Base-by-base conservation (phyloP, 1,140 invertebrate species). In the Aphis gossypii region DNA sequence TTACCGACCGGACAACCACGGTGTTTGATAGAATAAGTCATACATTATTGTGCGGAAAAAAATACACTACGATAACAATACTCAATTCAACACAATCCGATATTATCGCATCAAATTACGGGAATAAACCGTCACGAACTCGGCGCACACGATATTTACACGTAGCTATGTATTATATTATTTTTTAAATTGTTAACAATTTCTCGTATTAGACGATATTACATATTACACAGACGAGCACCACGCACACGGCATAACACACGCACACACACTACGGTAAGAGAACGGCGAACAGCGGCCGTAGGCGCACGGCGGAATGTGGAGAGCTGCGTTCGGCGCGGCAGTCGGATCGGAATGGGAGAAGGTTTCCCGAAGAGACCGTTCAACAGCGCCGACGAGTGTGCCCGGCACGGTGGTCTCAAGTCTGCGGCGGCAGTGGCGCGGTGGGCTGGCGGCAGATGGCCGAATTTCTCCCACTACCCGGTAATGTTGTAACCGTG, bases 401-500 rank as follows among this genome's bases (percentile, higher is more conserved):
- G 23, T 56, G 54, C 89, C 89, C 54, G 38, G 1, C 89, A 44
- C 89, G 89, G 89, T 90, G 56, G 89, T 90, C 89, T 41, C 23
- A 2, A 25, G 41, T 25, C 76, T 46, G 90, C 41, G 90, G 68
- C 76, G 44, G 60, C 56, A 41, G 54, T 23, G 88, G 60, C 60
- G 60, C n/a, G 60, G 60, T 20, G 60, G 60, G 54, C 54, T 41
- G 68, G 91, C 44, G 76, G 76, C 92, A 93, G 92, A 86, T 93
- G 92, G 92, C 82, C 92, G 92, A 93, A 93, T 54, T 86, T 93
- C 92, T 93, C 92, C 92, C 92, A 84, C 92, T 23, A 46, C 90
- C 46, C 90, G 44, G 21, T 41, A 41, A 46, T 76, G 14, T 18
- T 76, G 60, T n/a, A n/a, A 14, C 60, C 60, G 60, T 76, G 60